Evolutionary conservation across 2,113 vertebrate genomes (phyloP).

Genomic region (Cisticola juncidis): DNA sequence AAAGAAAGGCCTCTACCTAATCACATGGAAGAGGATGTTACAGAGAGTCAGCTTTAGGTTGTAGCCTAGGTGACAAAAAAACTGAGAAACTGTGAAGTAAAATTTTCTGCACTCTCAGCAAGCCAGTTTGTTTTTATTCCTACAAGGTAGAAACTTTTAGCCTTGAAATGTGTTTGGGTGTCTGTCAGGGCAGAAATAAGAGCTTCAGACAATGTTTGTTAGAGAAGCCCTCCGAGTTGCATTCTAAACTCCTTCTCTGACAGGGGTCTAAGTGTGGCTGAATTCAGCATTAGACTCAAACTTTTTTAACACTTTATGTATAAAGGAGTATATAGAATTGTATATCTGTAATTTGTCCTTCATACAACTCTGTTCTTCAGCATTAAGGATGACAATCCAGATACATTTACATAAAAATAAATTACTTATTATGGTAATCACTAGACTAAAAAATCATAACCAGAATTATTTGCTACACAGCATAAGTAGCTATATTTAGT

Average conservation of each 20-base stretch:
- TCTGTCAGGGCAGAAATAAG: background rate
- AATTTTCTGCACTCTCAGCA: background rate
- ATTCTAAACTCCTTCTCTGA: background rate
- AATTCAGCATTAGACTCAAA: background rate
- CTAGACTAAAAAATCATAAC: background rate
- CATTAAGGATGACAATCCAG: background rate
- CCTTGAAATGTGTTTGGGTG: background rate
- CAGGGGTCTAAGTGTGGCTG: background rate
- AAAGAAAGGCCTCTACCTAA: background rate
- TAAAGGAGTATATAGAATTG: background rate
- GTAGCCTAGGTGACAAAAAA: background rate
- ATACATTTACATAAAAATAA: background rate
- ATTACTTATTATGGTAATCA: background rate
- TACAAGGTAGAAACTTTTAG: background rate
- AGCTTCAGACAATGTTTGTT: background rate
- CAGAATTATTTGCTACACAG: background rate
- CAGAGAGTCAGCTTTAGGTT: background rate
- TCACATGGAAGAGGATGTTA: background rate
- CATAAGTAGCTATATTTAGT: background rate
- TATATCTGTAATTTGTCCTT: background rate
- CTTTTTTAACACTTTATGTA: background rate
- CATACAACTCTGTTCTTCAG: background rate
- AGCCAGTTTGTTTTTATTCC: background rate
- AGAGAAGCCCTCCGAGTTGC: background rate
- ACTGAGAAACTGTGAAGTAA: background rate